phyloP scores from a whole-genome alignment of 1,140 invertebrate species.

The Monomorium pharaonis region DNA sequence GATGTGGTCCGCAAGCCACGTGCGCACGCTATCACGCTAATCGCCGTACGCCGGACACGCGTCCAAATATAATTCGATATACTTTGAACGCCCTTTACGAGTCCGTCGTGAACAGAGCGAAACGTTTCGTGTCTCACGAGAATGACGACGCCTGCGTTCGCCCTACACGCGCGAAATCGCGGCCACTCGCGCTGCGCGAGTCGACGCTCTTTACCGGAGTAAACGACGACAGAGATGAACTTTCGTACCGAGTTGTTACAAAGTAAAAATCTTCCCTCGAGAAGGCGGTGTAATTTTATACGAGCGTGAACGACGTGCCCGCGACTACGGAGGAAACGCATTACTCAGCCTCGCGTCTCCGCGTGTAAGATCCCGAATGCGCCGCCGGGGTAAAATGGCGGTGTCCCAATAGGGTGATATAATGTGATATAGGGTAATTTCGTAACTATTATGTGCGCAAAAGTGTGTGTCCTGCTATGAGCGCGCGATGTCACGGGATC shows the following conservation, averaged over 20 bases:
- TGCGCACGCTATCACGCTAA: conserved; percentile 32
- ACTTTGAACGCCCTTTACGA: conserved; percentile 36
- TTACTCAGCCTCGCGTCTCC: not conserved
- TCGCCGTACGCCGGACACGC: conserved; percentile 41
- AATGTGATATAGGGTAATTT: conserved; percentile 28
- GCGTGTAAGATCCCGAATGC: not conserved
- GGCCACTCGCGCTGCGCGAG: not conserved
- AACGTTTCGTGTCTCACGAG: conserved; percentile 4
- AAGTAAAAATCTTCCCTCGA: conserved; percentile 28
- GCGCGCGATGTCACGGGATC: not conserved
- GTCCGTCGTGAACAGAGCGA: not conserved
- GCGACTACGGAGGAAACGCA: not conserved
- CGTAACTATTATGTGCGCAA: conserved; percentile 36
- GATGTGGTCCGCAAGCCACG: not conserved
- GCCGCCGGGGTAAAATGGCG: conserved; percentile 35
- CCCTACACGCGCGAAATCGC: not conserved
- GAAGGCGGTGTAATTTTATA: conserved; percentile 13
- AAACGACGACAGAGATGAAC: not conserved
- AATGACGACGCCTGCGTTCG: conserved; percentile 1
- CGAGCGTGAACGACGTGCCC: not conserved
- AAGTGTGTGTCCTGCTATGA: not conserved
- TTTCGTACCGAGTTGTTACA: not conserved
- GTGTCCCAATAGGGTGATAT: conserved; percentile 43
- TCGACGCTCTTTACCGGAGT: not conserved
- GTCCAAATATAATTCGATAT: conserved; percentile 47